Evolutionary conservation across 1,140 invertebrate genomes (phyloP).

Genomic region (Archivesica marissinica): DNA sequence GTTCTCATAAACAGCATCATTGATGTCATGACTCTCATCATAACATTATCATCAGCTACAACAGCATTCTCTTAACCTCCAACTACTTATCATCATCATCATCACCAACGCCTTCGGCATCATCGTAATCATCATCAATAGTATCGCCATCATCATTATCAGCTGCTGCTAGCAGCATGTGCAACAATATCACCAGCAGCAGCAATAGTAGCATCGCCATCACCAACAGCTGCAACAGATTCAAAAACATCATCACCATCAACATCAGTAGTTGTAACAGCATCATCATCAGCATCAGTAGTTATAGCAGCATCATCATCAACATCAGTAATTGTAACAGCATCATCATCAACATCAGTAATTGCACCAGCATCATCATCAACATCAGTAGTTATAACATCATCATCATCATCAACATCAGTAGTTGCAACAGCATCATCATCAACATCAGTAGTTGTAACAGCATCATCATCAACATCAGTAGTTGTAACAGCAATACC

Average conservation of each 20-base stretch:
- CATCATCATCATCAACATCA: too few relatives aligned
- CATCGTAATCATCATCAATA: too few relatives aligned
- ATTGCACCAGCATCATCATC: conserved; percentile 8
- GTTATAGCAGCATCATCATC: too few relatives aligned
- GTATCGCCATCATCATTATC: background rate
- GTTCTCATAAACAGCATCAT: background rate
- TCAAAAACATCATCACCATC: background rate
- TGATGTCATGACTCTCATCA: background rate
- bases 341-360: too few relatives aligned
- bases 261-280: too few relatives aligned
- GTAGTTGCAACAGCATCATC: too few relatives aligned
- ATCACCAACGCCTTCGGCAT: background rate
- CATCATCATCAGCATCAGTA: too few relatives aligned
- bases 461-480: too few relatives aligned
- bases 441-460: too few relatives aligned
- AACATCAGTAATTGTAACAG: too few relatives aligned
- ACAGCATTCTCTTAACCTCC: background rate
- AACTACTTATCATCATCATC: conserved; percentile 10
- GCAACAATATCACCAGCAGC: conserved; percentile 7
- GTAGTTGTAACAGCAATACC: too few relatives aligned
- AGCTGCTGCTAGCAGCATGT: background rate
- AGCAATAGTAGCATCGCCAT: background rate
- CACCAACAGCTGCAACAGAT: conserved; percentile 4
- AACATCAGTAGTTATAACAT: too few relatives aligned
- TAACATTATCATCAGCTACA: background rate